phyloP scores from a whole-genome alignment of 2,888 invertebrate species.

The Heteromyza rotundicornis region DNA sequence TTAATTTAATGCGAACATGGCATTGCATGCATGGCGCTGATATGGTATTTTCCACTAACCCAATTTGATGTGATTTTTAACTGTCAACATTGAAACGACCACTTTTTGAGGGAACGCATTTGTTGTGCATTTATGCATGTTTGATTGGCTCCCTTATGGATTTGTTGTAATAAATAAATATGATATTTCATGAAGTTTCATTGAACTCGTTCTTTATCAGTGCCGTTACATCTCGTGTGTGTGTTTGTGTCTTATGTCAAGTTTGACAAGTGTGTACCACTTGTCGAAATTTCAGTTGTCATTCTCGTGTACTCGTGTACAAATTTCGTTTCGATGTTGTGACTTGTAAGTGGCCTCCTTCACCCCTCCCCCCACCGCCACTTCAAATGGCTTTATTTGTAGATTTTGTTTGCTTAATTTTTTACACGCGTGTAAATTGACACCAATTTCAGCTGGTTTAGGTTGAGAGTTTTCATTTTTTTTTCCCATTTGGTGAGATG shows the following conservation, averaged over 20 bases:
- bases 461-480: too few relatives aligned
- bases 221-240: not conserved
- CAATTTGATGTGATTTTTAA: slow-evolving; percentile 11
- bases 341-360: not conserved
- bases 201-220: not conserved
- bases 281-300: not conserved
- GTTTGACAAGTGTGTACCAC: not conserved
- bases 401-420: not conserved
- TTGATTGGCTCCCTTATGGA: not conserved
- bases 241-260: not conserved
- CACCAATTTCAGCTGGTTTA: slow-evolving; percentile 10
- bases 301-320: not conserved
- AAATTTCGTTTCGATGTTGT: not conserved
- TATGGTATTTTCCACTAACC: slow-evolving; percentile 3
- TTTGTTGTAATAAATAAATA: not conserved
- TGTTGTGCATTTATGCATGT: not conserved
- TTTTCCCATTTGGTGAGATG: not conserved
- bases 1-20: not conserved
- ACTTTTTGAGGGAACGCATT: not conserved
- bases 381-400: not conserved
- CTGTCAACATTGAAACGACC: not conserved
- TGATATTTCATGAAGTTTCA: too few relatives aligned
- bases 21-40: not conserved
- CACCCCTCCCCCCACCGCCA: not conserved
- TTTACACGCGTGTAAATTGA: slow-evolving; percentile 6